Evolutionary conservation across 2,797 vertebrate genomes (phyloP).

Genomic region (Pagetopsis macropterus): DNA sequence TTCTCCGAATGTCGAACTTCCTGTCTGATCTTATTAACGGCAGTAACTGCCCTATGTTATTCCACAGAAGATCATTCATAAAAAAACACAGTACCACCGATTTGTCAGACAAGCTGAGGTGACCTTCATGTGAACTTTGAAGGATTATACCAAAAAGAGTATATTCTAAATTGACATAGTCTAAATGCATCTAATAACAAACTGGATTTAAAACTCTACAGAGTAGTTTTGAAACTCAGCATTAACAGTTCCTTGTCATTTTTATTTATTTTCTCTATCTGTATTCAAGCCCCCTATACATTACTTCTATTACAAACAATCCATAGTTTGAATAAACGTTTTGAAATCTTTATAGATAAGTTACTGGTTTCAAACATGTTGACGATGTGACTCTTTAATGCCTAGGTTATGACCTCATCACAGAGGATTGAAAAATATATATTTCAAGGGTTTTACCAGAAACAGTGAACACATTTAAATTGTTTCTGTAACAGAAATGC

Average conservation of each 20-base stretch:
- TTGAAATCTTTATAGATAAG: too few species aligned
- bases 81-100: not conserved
- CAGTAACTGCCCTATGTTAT: not conserved
- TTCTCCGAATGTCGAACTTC: constrained; percentile 19
- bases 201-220: too few species aligned
- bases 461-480: not conserved
- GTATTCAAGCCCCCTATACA: too few species aligned
- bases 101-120: not conserved
- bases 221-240: too few species aligned
- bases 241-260: too few species aligned
- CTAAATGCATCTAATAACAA: not conserved
- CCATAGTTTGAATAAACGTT: too few species aligned
- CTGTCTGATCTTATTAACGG: constrained; percentile 12
- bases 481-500: not conserved
- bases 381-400: not conserved
- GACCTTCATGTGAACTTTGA: not conserved
- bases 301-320: too few species aligned
- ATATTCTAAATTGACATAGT: not conserved
- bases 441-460: not conserved
- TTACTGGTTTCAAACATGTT: not conserved
- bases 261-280: too few species aligned
- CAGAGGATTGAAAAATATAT: not conserved
- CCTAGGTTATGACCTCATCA: not conserved
- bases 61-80: constrained; percentile 11
- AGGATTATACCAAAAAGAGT: not conserved